Percentiles rank a stretch among this genome's conserved stretches.
Conservation (phyloP, 2,113 vertebrate genomes). For the Phaethornis superciliosus region DNA sequence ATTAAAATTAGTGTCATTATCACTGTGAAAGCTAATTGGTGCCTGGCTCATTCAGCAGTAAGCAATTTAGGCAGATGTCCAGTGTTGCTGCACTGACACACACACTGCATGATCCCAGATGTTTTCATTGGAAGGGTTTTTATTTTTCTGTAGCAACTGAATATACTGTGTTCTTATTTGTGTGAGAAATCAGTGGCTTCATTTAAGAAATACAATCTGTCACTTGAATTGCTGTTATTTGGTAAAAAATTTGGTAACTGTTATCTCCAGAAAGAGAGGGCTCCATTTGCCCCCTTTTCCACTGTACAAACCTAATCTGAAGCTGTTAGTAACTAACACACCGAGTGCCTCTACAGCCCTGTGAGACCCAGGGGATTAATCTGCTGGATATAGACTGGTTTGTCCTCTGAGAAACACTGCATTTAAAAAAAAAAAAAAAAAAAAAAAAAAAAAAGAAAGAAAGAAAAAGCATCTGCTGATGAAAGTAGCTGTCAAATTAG, state of each 20-base stretch:
- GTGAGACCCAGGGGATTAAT: constrained; percentile 48
- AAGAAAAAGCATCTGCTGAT: constrained; percentile 62
- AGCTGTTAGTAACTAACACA: constrained; percentile 8
- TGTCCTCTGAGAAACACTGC: constrained; percentile 63
- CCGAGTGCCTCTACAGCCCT: neutral
- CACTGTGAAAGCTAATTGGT: constrained; percentile 47
- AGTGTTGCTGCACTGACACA: neutral
- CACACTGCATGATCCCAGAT: neutral
- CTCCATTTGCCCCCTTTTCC: neutral
- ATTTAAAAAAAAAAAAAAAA: neutral
- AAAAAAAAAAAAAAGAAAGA: constrained; percentile 4
- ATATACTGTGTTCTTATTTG: neutral
- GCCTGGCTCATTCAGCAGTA: constrained; percentile 27
- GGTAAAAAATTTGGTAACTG: neutral
- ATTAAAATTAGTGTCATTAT: constrained; percentile 58
- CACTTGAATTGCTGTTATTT: neutral
- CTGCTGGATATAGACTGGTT: constrained; percentile 37
- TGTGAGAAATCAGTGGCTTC: neutral
- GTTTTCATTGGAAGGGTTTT: neutral
- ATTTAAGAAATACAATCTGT: neutral
- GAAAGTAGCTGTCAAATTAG: constrained; percentile 86
- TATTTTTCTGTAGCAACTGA: neutral
- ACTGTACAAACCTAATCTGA: neutral
- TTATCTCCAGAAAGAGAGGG: constrained; percentile 1
- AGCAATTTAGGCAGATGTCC: constrained; percentile 20